phyloP scores from a whole-genome alignment of 2,113 vertebrate species.

The Dasyprocta punctata region DNA sequence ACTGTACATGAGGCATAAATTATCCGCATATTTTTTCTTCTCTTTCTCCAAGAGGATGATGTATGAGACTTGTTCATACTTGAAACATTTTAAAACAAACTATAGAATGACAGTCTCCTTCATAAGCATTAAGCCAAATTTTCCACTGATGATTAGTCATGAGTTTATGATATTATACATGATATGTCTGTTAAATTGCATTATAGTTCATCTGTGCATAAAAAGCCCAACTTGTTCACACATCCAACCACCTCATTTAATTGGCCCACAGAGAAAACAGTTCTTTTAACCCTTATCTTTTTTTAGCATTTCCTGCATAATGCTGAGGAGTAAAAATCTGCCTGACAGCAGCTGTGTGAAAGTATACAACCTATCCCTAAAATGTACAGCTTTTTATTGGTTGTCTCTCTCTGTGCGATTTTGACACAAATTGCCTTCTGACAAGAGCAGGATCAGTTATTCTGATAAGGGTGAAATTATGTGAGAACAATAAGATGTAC shows the following conservation, averaged over 20 bases:
- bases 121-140: slow-evolving; percentile 73
- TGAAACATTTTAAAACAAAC: slow-evolving; percentile 29
- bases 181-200: slow-evolving; percentile 83
- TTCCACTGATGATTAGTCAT: slow-evolving; percentile 66
- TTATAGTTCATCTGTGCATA: slow-evolving; percentile 81
- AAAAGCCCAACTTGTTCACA: slow-evolving; percentile 72
- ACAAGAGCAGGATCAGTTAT: slow-evolving; percentile 71
- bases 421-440: slow-evolving; percentile 85
- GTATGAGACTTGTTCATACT: not conserved
- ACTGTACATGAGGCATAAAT: slow-evolving; percentile 50
- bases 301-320: slow-evolving; percentile 50
- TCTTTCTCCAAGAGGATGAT: not conserved
- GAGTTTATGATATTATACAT: slow-evolving; percentile 69
- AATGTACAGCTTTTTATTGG: slow-evolving; percentile 81
- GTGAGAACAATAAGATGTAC: slow-evolving; percentile 34
- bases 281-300: slow-evolving; percentile 78
- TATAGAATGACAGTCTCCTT: slow-evolving; percentile 60
- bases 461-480: slow-evolving; percentile 33
- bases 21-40: not conserved
- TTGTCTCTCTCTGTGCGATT: slow-evolving; percentile 82
- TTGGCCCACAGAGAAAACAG: slow-evolving; percentile 84
- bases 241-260: slow-evolving; percentile 82
- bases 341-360: slow-evolving; percentile 71
- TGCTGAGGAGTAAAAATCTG: slow-evolving; percentile 38
- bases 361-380: slow-evolving; percentile 66